A percentile compares a stretch with the other conserved stretches of the same genome.
Conservation (phyloP, 2,113 vertebrate species). For the Sula dactylatra region DNA sequence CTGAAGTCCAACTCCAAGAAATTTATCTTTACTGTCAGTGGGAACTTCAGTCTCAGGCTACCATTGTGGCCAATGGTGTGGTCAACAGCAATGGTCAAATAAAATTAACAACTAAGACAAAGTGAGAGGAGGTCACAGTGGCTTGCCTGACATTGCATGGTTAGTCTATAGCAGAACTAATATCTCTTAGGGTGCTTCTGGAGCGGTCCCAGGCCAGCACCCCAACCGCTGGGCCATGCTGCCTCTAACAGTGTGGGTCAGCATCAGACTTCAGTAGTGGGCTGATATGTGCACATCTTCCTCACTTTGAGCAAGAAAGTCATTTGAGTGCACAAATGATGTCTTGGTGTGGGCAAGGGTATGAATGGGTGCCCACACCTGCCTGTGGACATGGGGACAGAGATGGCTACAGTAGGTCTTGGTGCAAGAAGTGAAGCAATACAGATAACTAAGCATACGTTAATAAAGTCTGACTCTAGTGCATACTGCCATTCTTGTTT, state of each 20-base stretch:
- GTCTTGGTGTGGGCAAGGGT: fast-evolving
- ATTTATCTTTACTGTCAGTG: background rate
- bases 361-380: background rate
- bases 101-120: background rate
- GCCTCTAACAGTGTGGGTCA: fast-evolving
- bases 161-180: background rate
- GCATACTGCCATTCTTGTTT: background rate
- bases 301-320: background rate
- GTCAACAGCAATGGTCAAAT: background rate
- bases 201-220: background rate
- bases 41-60: background rate
- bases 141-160: background rate
- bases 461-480: background rate
- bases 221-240: background rate
- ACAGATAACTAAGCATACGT: background rate
- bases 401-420: background rate
- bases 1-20: background rate
- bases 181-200: background rate
- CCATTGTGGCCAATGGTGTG: background rate
- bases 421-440: background rate
- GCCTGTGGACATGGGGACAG: background rate
- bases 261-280: background rate
- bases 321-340: fast-evolving
- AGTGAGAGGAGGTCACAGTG: background rate
- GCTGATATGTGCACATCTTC: background rate